phyloP scores from a whole-genome alignment of 2,113 vertebrate species.

The Isurus oxyrinchus region DNA sequence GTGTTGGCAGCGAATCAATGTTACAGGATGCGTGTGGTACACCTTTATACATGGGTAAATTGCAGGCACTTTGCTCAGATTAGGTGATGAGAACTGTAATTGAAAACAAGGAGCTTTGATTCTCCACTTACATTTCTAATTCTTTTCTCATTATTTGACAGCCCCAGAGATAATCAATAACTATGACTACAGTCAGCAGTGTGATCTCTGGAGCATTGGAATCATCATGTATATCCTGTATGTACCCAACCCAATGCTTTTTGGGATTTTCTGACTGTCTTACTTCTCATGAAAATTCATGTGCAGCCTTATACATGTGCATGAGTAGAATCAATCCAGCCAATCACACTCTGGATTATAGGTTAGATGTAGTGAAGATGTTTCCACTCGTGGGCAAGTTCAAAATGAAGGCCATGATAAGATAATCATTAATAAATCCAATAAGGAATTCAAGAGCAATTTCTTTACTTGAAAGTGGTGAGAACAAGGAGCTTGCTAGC shows the following conservation, averaged over 20 bases:
- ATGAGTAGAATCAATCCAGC: neutral
- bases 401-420: neutral
- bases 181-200: slow-evolving; percentile 36
- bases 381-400: neutral
- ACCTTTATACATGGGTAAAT: slow-evolving; percentile 28
- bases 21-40: slow-evolving; percentile 23
- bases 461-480: neutral
- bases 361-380: neutral
- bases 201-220: slow-evolving; percentile 33
- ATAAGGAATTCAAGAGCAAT: neutral
- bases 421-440: neutral
- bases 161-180: slow-evolving; percentile 31
- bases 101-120: neutral
- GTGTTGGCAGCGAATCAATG: slow-evolving; percentile 26
- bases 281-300: neutral
- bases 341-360: neutral
- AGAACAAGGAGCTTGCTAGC: neutral
- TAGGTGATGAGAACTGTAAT: neutral
- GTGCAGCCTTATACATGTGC: neutral
- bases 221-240: slow-evolving; percentile 32
- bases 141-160: neutral
- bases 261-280: neutral
- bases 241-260: neutral
- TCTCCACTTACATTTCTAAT: neutral
- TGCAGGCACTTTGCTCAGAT: neutral